Conservation (phyloP, 2,888 invertebrate genomes). For the Mantis religiosa region DNA sequence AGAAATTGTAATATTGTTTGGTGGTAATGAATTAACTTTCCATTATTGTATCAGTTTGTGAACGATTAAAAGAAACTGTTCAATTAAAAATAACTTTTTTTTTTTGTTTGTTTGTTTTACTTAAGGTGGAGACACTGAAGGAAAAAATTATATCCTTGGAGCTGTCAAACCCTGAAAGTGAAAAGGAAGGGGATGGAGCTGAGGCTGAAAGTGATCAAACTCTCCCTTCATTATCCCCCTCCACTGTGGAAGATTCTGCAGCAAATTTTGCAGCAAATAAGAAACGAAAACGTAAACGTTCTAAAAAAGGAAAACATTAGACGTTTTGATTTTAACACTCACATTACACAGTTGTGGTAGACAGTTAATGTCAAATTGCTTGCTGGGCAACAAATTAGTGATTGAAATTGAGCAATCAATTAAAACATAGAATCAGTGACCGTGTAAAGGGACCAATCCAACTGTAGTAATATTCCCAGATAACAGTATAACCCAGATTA, state of each 20-base stretch:
- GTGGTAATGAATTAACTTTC: background rate
- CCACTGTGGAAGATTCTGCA: slow-evolving; percentile 51
- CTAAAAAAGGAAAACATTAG: slow-evolving; percentile 52
- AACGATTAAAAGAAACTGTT: background rate
- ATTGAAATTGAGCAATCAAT: background rate
- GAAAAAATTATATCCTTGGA: slow-evolving; percentile 89
- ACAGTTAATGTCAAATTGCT: background rate
- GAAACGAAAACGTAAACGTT: slow-evolving; percentile 50
- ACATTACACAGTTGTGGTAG: background rate
- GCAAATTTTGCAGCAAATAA: slow-evolving; percentile 48
- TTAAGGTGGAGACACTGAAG: slow-evolving; percentile 81
- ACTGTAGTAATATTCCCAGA: background rate
- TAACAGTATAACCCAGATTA: background rate
- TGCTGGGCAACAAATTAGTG: background rate
- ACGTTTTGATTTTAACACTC: slow-evolving; percentile 6
- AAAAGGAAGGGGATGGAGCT: slow-evolving; percentile 43
- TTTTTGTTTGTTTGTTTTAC: no score
- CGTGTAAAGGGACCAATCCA: slow-evolving; percentile 1
- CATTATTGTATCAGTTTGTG: background rate
- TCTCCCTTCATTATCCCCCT: slow-evolving; percentile 49
- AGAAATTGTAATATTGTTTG: background rate
- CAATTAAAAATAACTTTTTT: background rate
- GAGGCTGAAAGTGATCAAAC: slow-evolving; percentile 45
- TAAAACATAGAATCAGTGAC: background rate
- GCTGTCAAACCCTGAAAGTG: slow-evolving; percentile 63